Percentiles rank a stretch among this genome's conserved stretches.
Conservation (phyloP, 2,113 vertebrate genomes). For the Aldabrachelys gigantea region DNA sequence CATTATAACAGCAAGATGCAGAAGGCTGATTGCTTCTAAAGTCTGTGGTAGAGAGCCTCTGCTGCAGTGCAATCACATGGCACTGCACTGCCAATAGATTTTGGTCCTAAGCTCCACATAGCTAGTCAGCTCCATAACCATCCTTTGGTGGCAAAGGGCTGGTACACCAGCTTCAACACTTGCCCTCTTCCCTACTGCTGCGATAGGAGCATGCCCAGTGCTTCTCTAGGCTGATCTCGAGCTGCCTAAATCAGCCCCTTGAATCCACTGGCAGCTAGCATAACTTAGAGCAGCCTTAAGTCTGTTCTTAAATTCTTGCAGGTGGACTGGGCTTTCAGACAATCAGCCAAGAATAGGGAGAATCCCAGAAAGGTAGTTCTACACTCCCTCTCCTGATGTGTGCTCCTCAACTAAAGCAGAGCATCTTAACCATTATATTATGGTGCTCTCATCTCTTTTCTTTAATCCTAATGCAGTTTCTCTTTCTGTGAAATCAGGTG, state of each 20-base stretch:
- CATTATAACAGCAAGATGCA: neutral
- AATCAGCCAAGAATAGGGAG: too few species aligned
- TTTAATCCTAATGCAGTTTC: neutral
- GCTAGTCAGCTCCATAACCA: neutral
- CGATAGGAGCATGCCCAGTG: conserved; percentile 1
- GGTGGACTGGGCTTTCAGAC: neutral
- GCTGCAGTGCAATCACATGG: neutral
- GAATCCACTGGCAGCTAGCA: conserved; percentile 40
- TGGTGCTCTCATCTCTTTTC: conserved; percentile 28
- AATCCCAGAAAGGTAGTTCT: conserved; percentile 21
- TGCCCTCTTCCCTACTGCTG: conserved; percentile 27
- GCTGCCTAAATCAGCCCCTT: conserved; percentile 26
- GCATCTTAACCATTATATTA: conserved; percentile 46
- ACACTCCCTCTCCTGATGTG: conserved; percentile 51
- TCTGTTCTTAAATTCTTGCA: conserved; percentile 51
- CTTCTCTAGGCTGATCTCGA: conserved; percentile 60
- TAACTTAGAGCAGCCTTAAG: conserved; percentile 53
- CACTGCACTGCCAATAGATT: neutral
- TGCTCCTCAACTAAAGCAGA: conserved; percentile 25
- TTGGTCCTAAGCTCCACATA: neutral
- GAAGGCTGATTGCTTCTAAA: neutral
- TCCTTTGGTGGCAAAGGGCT: neutral
- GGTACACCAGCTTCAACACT: neutral
- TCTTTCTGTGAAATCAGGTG: conserved; percentile 15
- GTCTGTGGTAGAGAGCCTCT: neutral